Base-by-base conservation (phyloP, 2,113 vertebrate species). In the Antennarius striatus region DNA sequence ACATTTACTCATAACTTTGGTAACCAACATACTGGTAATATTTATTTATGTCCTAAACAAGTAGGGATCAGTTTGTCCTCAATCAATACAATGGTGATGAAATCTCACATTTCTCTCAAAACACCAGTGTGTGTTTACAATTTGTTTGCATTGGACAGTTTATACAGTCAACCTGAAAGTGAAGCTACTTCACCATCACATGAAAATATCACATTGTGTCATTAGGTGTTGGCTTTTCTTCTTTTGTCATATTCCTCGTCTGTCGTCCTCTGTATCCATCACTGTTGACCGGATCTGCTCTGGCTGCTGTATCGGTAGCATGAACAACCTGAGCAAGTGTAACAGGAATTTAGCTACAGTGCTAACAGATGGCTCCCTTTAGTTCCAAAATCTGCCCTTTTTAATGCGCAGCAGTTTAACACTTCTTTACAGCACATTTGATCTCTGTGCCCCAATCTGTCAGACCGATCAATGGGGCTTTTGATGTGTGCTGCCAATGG, bases 391-490 rank as follows among this genome's bases (percentile, higher is more conserved):
- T 83, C 85, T 69, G 79, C 79, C 51, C 75, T n/a, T 60, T 85
- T 90, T 80, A 84, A 87, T 77, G 80, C 57, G 42, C 65, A 65
- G 77, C 89, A 88, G 81, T 89, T 87, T 89, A 90, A 87, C 86
- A 88, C 86, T 85, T 87, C 86, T 90, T 90, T 87, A 88, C 82
- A 90, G 79, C 56, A 42, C 82, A 81, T 89, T 89, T 90, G 84
- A 89, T 90, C 86, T 87, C 85, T 82, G 77, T 68, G 75, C 83
- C 80, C 75, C 89, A 90, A 85, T 90, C 88, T 91, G 89, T 87
- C 63, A 12, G 4, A 55, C 66, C 66, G 81, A 82, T 91, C 89
- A 90, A 88, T 86, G 83, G 75, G 66, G 56, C 84, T 84, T 91
- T 89, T 89, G 88, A 88, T 83, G 83, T 80, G 75, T 13, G 13